phyloP scores from a whole-genome alignment of 2,113 vertebrate species.

The Tragelaphus buxtoni region DNA sequence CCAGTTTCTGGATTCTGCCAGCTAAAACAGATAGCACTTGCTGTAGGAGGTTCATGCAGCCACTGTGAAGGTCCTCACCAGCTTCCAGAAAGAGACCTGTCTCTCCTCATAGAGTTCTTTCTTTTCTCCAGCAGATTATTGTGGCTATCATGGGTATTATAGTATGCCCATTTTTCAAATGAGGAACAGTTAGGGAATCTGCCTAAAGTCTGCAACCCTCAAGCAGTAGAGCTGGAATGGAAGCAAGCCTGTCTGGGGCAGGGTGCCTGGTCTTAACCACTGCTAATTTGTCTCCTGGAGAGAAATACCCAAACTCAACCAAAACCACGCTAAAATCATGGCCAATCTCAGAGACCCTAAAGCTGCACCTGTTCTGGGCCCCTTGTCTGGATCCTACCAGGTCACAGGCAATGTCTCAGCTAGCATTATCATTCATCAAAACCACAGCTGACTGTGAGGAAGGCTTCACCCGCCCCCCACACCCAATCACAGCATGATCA shows the following conservation, averaged over 20 bases:
- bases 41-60: background rate
- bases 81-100: background rate
- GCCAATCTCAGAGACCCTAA: background rate
- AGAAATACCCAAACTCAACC: background rate
- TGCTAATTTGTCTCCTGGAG: background rate
- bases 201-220: background rate
- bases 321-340: background rate
- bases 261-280: background rate
- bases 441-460: background rate
- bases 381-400: background rate
- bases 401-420: background rate
- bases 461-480: background rate
- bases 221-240: background rate
- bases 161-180: background rate
- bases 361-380: too few species aligned
- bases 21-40: background rate
- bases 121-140: background rate
- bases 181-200: background rate
- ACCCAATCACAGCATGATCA: background rate
- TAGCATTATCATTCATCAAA: background rate
- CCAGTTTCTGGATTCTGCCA: background rate
- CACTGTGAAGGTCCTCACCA: background rate
- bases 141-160: too few species aligned
- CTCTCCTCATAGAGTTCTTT: background rate
- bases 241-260: background rate